These are phyloP conservation scores for Lottia gigantea DNA, from an alignment of 2,888 invertebrate species.

Conservation along the genomic window DNA sequence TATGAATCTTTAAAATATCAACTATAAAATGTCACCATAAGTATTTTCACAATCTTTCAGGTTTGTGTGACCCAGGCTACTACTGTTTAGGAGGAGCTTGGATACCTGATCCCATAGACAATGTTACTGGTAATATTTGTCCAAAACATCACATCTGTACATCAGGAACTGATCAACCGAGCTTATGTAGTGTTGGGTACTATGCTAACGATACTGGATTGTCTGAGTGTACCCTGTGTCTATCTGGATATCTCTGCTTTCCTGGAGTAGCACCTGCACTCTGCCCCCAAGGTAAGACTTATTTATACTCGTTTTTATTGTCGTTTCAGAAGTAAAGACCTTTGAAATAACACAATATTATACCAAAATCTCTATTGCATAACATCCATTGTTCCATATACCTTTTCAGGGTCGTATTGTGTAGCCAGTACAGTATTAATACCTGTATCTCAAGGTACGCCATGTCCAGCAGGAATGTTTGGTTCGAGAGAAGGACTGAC, in stretches of 20 bases:
- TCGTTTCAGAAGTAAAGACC: no score
- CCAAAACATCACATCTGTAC: conserved; percentile 56
- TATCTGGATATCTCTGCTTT: conserved; percentile 57
- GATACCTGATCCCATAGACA: conserved; percentile 53
- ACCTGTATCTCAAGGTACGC: conserved; percentile 41
- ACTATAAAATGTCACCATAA: no score
- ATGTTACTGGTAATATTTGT: conserved; percentile 59
- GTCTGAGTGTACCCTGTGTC: conserved; percentile 53
- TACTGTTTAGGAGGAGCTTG: conserved; percentile 60
- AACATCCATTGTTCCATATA: no score
- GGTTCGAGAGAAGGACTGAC: conserved; percentile 46
- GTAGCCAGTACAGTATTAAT: conserved; percentile 46
- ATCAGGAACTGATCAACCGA: conserved; percentile 45
- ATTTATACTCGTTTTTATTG: no score
- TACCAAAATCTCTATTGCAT: no score
- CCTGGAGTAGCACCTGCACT: conserved; percentile 52
- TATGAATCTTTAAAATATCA: no score
- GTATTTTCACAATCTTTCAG: conserved; percentile 28
- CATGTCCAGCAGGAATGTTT: conserved; percentile 60
- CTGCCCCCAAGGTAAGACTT: conserved; percentile 57
- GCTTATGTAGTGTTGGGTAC: conserved; percentile 53
- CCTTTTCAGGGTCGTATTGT: conserved; percentile 54
- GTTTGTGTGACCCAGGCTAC: conserved; percentile 57
- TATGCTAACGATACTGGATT: conserved; percentile 61
- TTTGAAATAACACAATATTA: no score